Evolutionary conservation across 1,140 invertebrate species (phyloP), one percentile per base, ranked within the genome.

Genomic region (Penaeus indicus): DNA sequence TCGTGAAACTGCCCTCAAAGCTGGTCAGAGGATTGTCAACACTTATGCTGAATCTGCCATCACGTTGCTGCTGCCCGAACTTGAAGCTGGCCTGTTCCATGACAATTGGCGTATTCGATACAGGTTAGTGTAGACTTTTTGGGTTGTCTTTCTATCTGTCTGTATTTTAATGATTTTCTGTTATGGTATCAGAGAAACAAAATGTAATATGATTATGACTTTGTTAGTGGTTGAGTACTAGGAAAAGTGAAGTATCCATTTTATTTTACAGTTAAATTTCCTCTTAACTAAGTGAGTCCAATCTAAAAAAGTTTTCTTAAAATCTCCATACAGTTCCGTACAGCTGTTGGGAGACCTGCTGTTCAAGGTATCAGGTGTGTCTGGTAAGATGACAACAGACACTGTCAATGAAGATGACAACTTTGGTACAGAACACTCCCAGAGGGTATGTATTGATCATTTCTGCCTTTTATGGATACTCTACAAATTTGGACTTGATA

Each of bases 61-160:
- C 80, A 96, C 96, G 91, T 93, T 99, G 10, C 93, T 99, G 3
- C 93, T 99, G 86, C 99, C 99, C 0, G 97, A 99, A 92, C 93
- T 99, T 61, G 98, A 99, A 93, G 95, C 95, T 80, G 98, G 98
- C 3, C 93, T 99, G 0, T 98, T 99, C 92, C 97, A 99, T 93
- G 97, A 99, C 91, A 99, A 99, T 93, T 99, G 99, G 99, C 94
- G 99, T 86, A 99, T 99, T 90, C 94, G 98, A 90, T 99, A 98
- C 93, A 96, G 93, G 93, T 93, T 13, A 54, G 47, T 10, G 3
- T 10, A 13, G 13, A 54, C 47, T 54, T 54, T 54, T 54, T 54
- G 47, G 13, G 11, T 54, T 11, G 47, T 10, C 47, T 54, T 11
- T 54, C 8, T 1, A 80, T 27, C 16, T 42, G 38, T 54, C 18